Percentiles rank a stretch among this genome's conserved stretches.
phyloP scores from a whole-genome alignment of 2,888 invertebrate genomes.

The Hydrotaea cyrtoneurina region DNA sequence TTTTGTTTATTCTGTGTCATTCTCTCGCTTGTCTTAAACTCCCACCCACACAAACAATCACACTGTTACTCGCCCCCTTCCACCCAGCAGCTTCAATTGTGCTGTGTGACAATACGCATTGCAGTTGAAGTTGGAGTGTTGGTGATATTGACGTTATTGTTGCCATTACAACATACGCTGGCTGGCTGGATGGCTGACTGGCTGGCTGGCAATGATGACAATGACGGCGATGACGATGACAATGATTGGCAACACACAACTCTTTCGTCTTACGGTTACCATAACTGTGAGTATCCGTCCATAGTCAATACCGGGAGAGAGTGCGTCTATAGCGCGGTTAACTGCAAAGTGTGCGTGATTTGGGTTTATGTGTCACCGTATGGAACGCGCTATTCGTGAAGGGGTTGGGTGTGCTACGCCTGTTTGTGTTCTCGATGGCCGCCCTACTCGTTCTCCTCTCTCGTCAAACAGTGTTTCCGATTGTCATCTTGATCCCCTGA shows the following conservation, averaged over 20 bases:
- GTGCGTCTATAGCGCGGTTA: constrained; percentile 26
- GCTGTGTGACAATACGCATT: constrained; percentile 52
- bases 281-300: background rate
- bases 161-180: constrained; percentile 34
- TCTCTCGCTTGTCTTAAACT: background rate
- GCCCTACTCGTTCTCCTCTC: background rate
- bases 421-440: background rate
- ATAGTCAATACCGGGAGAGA: background rate
- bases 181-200: too few relatives aligned
- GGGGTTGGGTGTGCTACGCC: background rate
- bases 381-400: too few relatives aligned
- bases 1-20: constrained; percentile 25
- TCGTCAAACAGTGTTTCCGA: background rate
- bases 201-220: background rate
- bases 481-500: background rate
- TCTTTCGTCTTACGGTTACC: background rate
- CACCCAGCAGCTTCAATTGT: constrained; percentile 9
- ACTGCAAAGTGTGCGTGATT: constrained; percentile 55
- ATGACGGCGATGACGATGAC: constrained; percentile 16
- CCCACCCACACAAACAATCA: background rate
- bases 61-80: background rate
- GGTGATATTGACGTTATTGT: constrained; percentile 49
- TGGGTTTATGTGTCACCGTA: constrained; percentile 59
- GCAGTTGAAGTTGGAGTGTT: constrained; percentile 43
- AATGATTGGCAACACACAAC: constrained; percentile 28